Evolutionary conservation across 2,797 vertebrate genomes (phyloP).

Genomic region (Pteronotus mesoamericanus): DNA sequence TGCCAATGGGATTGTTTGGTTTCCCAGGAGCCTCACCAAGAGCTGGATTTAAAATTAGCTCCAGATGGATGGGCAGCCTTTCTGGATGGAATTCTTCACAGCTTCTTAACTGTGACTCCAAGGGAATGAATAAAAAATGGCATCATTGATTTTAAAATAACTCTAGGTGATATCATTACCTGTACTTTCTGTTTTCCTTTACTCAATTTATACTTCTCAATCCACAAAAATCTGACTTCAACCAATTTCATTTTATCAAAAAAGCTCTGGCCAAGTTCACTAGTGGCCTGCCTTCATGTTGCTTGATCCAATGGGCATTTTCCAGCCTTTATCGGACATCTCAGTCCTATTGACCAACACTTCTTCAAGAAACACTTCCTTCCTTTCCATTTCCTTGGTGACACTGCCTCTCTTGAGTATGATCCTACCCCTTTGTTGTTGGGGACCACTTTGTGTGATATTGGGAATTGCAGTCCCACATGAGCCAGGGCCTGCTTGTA

Average conservation of each 20-base stretch:
- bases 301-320: not conserved
- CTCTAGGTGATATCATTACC: not conserved
- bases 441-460: too few species aligned
- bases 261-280: not conserved
- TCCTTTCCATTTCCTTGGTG: not conserved
- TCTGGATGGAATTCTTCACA: constrained; percentile 47
- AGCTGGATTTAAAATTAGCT: constrained; percentile 35
- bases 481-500: too few species aligned
- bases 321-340: not conserved
- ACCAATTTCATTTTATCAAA: not conserved
- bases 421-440: not conserved
- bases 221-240: not conserved
- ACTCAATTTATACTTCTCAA: not conserved
- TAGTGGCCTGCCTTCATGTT: not conserved
- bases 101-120: constrained; percentile 9
- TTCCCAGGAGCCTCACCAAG: constrained; percentile 37
- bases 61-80: constrained; percentile 61
- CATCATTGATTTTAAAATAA: constrained; percentile 37
- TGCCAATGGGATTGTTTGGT: constrained; percentile 11
- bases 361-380: not conserved
- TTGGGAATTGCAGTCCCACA: too few species aligned
- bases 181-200: not conserved
- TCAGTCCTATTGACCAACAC: not conserved
- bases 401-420: accelerated
- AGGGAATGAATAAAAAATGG: constrained; percentile 24